Base-by-base conservation (phyloP, 2,113 vertebrate genomes). In the Clarias gariepinus region DNA sequence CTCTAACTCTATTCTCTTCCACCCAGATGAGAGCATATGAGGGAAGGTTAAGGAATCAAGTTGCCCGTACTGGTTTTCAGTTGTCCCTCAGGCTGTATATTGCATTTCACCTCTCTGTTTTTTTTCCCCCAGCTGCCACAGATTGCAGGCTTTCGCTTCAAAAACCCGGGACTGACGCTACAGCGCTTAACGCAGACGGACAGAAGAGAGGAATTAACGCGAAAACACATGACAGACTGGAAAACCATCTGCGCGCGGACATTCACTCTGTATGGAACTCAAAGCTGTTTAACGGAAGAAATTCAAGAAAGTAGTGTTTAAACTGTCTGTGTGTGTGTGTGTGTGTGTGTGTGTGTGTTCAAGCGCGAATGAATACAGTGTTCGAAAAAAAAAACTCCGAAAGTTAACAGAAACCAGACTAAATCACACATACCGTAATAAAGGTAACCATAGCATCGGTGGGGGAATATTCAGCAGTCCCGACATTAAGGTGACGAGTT, bases 381-480 rank as follows among this genome's bases (percentile, higher is more conserved):
- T 25, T 30, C 1, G 1, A 47, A 47, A 47, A 47, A 47, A 25
- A 23, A 77, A 63, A 36, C 5, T 21, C 4, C 61, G 19, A 25
- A 36, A 74, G 19, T 6, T 15, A 73, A 66, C 21, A 58, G 18
- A 63, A 71, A 77, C 47, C 74, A 73, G 77, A 83, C 61, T 19
- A 19, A 77, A 79, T 33, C 55, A 83, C 63, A 91, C 97, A 95
- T 98, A 99, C 97, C 97, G 97, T 97, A 97, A 96, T 95, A 96
- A 96, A 96, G 96, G 97, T 97, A 97, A 98, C 97, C 98, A 99
- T 98, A 98, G 97, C 98, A 98, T 98, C 97, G 96, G 96, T 95
- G 93, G 95, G 94, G 93, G 93, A 94, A 95, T 95, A 96, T 97
- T 95, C 97, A 96, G 95, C 94, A 95, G 94, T 96, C 96, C 94